phyloP scores from a whole-genome alignment of 2,113 vertebrate genomes.

The Hydrolagus affinis region DNA sequence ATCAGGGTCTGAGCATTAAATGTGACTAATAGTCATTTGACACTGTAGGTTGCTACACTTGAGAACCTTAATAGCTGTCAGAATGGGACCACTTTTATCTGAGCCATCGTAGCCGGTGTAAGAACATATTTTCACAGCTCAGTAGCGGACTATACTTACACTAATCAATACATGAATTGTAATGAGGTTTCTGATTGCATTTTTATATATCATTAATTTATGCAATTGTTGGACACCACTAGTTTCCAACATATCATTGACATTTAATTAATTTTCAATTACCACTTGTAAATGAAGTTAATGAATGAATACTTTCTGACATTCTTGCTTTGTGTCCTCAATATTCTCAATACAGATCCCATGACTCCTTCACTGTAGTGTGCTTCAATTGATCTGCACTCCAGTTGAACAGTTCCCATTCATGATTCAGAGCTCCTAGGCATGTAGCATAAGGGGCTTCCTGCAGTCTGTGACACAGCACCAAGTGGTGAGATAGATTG shows the following conservation, averaged over 20 bases:
- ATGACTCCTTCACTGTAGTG: background rate
- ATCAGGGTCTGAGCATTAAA: too few relatives aligned
- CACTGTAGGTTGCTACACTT: too few relatives aligned
- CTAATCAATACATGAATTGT: background rate
- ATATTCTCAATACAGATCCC: background rate
- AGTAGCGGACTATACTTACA: background rate
- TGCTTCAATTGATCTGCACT: background rate
- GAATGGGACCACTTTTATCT: background rate
- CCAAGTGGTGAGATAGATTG: too few relatives aligned
- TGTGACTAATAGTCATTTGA: too few relatives aligned
- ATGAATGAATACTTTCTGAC: background rate
- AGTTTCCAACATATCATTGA: too few relatives aligned
- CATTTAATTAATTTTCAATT: background rate
- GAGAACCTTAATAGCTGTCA: conserved; percentile 8
- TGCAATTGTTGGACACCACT: too few relatives aligned
- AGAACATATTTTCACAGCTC: background rate
- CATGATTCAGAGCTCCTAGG: too few relatives aligned
- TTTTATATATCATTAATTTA: background rate
- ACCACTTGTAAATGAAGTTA: background rate
- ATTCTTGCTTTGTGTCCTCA: background rate
- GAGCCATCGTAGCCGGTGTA: background rate
- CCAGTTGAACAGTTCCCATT: too few relatives aligned
- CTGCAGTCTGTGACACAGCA: too few relatives aligned
- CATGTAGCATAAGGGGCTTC: too few relatives aligned
- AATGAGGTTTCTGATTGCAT: background rate